Evolutionary conservation across 2,113 vertebrate genomes (phyloP).

Genomic region (Tragelaphus imberbis): DNA sequence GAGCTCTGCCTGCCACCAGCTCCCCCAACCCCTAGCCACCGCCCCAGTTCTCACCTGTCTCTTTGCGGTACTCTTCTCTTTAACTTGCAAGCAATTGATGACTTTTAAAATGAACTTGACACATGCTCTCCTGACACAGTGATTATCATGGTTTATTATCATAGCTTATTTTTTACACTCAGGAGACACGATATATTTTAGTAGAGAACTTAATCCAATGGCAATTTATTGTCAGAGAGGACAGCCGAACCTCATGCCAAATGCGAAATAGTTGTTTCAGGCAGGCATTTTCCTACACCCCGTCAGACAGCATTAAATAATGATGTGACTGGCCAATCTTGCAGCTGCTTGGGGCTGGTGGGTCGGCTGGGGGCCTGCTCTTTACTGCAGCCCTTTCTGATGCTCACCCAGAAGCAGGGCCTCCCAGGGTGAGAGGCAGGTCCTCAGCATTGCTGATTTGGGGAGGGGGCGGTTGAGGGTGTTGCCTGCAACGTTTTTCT

Average conservation of each 20-base stretch:
- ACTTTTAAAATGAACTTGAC: background rate
- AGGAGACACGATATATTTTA: background rate
- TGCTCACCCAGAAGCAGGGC: background rate
- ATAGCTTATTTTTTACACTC: background rate
- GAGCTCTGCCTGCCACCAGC: background rate
- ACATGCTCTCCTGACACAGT: background rate
- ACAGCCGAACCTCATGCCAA: background rate
- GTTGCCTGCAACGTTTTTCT: background rate
- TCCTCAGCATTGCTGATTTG: background rate
- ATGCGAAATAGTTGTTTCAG: slow-evolving; percentile 4
- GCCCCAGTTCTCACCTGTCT: background rate
- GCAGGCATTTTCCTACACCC: background rate
- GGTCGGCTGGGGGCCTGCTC: background rate
- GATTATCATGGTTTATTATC: background rate
- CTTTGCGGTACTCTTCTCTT: background rate
- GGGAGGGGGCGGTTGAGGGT: background rate
- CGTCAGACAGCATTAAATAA: background rate
- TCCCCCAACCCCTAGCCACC: background rate
- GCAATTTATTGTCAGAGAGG: background rate
- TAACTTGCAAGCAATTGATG: background rate
- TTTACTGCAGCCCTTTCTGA: background rate
- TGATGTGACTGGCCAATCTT: background rate
- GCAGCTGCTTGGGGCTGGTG: slow-evolving; percentile 1
- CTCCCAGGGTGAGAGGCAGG: background rate
- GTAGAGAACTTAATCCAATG: background rate